Base-by-base conservation (phyloP, 2,888 invertebrate genomes). In the Mimumesa dahlbomi region DNA sequence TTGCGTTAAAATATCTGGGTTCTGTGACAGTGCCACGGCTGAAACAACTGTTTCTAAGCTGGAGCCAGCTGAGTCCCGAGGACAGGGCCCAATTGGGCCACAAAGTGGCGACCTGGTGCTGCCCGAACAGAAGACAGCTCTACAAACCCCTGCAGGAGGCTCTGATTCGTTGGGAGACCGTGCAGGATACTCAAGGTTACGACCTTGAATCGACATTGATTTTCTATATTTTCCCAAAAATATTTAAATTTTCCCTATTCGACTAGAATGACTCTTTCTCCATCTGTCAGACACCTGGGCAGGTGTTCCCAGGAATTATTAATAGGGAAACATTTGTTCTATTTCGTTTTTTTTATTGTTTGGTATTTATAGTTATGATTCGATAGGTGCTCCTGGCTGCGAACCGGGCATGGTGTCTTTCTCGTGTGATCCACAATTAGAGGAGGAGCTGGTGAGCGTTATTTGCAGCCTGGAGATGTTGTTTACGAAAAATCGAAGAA, bases 141-240 rank as follows among this genome's bases (percentile, higher is more conserved):
- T 82, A 82, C 36, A 77, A 75, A 59, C 80, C 80, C 0, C 25
- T 82, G 34, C 77, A 70, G 25, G 80, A 82, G 40, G 82, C 82
- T 9, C 34, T 82, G 16, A 38, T 67, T 14, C 80, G 80, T n/a
- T 82, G 82, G 82, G 82, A 82, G 38, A 66, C 69, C 1, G 62
- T 80, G 4, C 82, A 82, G 43, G 80, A 82, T 6, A 80, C 78
- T 0, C 77, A 82, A 75, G 82, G 82, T 80, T 25, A n/a, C n/a
- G n/a, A n/a, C n/a, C n/a, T n/a, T n/a, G n/a, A n/a, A n/a, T n/a
- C n/a, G n/a, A n/a, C n/a, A n/a, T n/a, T n/a, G n/a, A n/a, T n/a
- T n/a, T n/a, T n/a, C n/a, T n/a, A n/a, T n/a, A n/a, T n/a, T n/a
- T n/a, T n/a, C n/a, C n/a, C n/a, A n/a, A n/a, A n/a, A n/a, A n/a